Base-by-base conservation (phyloP, 2,888 invertebrate genomes). In the Melolontha melolontha region DNA sequence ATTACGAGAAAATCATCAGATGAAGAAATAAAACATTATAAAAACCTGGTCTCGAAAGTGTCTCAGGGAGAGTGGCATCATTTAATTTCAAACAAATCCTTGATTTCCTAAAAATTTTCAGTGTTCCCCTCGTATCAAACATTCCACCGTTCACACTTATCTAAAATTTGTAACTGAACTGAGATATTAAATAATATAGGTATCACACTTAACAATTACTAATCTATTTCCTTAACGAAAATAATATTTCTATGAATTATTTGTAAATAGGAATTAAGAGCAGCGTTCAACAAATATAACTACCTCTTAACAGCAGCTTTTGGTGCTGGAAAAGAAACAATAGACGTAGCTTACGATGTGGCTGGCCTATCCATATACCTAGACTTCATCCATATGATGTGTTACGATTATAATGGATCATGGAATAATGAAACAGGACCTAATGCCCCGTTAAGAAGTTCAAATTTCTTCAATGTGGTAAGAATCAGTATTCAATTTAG, bases 401-500 rank as follows among this genome's bases (percentile, higher is more conserved):
- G 92, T 70, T 96, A 96, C 80, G 95, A 96, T 81, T 95, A 94
- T 80, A 94, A 95, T 74, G 95, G 95, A 0, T 87, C 91, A 5
- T 95, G 94, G 94, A 92, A 95, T 75, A 85, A 85, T 0, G 85
- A 85, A 67, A 89, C 93, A 0, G 91, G 92, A 0, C 90, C 93
- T 8, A 95, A 95, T 79, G 91, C 95, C 0, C 95, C 95, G 0
- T 78, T 96, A 10, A 84, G 83, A 34, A 86, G 89, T 0, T 78
- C 84, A 0, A 90, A 90, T 75, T 83, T 85, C 0, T 83, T 92
- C 2, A 92, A 88, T 82, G 89, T 94, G 82, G 94, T 94, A 83
- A 86, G 89, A 80, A 51, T 59, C 10, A 4, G 11, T 49, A 22
- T 47, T 11, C 5, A 44, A 4, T 10, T n/a, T 57, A 44, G 17